phyloP scores from a whole-genome alignment of 2,888 invertebrate species.

The Sepioteuthis lessoniana region DNA sequence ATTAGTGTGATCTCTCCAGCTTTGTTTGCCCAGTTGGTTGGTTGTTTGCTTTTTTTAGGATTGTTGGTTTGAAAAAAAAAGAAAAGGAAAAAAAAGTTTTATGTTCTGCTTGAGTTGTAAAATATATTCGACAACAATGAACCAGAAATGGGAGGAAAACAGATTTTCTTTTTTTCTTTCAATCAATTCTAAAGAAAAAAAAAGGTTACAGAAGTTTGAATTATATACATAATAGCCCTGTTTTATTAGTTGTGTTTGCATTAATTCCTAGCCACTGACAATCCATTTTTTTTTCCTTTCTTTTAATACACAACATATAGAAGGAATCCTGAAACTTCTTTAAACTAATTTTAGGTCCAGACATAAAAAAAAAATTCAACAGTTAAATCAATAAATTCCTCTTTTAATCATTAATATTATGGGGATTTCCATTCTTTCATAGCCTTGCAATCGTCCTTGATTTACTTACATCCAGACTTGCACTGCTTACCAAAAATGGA shows the following conservation, averaged over 20 bases:
- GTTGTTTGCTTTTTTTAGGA: not conserved
- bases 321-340: too few relatives aligned
- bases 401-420: too few relatives aligned
- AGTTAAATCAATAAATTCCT: too few relatives aligned
- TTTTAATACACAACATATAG: not conserved
- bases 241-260: not conserved
- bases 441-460: too few relatives aligned
- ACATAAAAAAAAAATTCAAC: too few relatives aligned
- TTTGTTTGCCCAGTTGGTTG: not conserved
- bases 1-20: not conserved
- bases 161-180: not conserved
- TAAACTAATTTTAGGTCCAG: too few relatives aligned
- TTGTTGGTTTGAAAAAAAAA: too few relatives aligned
- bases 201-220: not conserved
- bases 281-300: not conserved
- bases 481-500: too few relatives aligned
- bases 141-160: not conserved
- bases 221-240: not conserved
- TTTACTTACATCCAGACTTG: too few relatives aligned
- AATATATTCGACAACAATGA: not conserved
- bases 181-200: not conserved
- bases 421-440: too few relatives aligned
- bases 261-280: not conserved
- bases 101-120: not conserved
- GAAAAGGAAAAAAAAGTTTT: too few relatives aligned